These are phyloP conservation scores for Cydia pomonella DNA, from an alignment of 1,140 invertebrate genomes.

Conservation along the genomic window DNA sequence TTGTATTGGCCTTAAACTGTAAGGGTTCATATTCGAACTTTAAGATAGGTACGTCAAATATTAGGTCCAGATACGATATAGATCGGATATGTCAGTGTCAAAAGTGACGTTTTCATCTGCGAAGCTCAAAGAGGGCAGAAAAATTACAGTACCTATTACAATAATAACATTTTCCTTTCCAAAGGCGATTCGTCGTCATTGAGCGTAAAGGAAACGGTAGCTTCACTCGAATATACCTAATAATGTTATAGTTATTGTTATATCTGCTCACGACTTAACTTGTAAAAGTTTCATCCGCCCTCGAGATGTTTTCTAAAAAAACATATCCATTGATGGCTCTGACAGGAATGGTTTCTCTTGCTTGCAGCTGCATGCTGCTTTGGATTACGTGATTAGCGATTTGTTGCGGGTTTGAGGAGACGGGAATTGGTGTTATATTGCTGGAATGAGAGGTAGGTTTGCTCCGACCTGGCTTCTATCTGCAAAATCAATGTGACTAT, in stretches of 20 bases:
- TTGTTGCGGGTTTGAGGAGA: slow-evolving; percentile 24
- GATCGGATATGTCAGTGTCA: too few species aligned
- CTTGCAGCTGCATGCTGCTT: background rate
- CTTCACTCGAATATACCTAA: slow-evolving; percentile 57
- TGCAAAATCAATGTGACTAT: slow-evolving; percentile 80
- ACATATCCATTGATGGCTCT: background rate
- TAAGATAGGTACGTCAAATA: too few species aligned
- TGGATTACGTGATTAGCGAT: slow-evolving; percentile 34
- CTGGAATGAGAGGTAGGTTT: slow-evolving; percentile 63
- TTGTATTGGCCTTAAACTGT: too few species aligned
- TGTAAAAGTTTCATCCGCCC: slow-evolving; percentile 34
- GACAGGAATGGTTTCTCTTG: background rate
- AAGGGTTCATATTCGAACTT: too few species aligned
- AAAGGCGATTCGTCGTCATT: slow-evolving; percentile 59
- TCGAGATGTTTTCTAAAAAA: background rate
- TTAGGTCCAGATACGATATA: too few species aligned
- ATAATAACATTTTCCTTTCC: slow-evolving; percentile 60
- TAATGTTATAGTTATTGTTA: slow-evolving; percentile 70
- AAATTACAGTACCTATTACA: slow-evolving; percentile 54
- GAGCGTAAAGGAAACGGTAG: slow-evolving; percentile 59
- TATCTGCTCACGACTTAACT: slow-evolving; percentile 55
- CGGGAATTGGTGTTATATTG: slow-evolving; percentile 37
- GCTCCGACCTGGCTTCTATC: slow-evolving; percentile 77
- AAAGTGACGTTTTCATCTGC: too few species aligned
- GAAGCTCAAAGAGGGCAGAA: slow-evolving; percentile 52